Base-by-base conservation (phyloP, 2,888 invertebrate genomes). In the Oxystoma pomonae region DNA sequence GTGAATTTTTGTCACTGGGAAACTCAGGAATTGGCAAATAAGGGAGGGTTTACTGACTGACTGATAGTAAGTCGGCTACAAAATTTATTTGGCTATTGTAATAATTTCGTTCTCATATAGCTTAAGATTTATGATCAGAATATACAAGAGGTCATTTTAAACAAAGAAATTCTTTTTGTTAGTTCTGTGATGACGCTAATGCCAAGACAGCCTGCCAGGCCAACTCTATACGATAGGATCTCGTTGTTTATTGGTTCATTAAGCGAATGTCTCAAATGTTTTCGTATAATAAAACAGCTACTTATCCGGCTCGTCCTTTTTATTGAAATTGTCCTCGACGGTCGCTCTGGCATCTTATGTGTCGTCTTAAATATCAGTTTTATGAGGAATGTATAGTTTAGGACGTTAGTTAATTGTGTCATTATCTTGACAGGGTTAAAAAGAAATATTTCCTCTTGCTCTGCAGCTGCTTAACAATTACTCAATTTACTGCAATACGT, bases 201-300 rank as follows among this genome's bases (percentile, higher is more conserved):
- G 53, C 59, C 50, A 50, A 58, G 50, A 49, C 49, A 19, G 35
- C 50, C n/a, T 20, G 50, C 51, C 52, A 59, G 53, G 55, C 49
- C 9, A 18, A 7, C 55, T 58, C n/a, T 58, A 50, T 53, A 35
- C 55, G 64, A 64, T 64, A 64, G 21, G 60, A 56, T 60, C 61
- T 66, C 51, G 59, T 65, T 63, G 63, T 65, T 65, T 65, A 65
- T 63, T 55, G 60, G 58, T 63, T 65, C 65, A 65, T 65, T 65
- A 65, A 63, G 50, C 19, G 55, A 56, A 65, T 65, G 65, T 63
- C 58, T 63, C 57, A 63, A 65, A 63, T 57, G 59, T 55, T 63
- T 63, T 58, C 18, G 64, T 61, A 56, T 61, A 64, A 64, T 61
- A 64, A 64, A 64, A 55, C 21, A 53, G 53, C 53, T 53, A 53